Percentiles rank a stretch among this genome's conserved stretches.
These are phyloP conservation scores for Drosophila teissieri DNA, from an alignment of 1,140 invertebrate species.

Conservation along the genomic window DNA sequence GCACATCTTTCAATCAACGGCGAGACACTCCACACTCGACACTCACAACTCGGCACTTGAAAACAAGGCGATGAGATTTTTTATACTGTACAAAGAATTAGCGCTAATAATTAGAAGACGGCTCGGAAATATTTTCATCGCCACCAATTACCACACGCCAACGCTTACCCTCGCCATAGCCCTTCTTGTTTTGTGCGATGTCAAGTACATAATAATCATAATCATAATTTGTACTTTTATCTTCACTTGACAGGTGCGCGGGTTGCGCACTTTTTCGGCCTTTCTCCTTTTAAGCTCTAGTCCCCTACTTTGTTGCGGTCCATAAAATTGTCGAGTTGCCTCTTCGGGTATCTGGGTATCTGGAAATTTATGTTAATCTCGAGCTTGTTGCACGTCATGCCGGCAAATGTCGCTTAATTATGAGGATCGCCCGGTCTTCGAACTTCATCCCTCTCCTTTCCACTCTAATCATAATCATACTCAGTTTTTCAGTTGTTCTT, in stretches of 20 bases:
- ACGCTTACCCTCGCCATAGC: slow-evolving; percentile 49
- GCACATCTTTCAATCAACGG: slow-evolving; percentile 80
- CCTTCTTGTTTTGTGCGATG: slow-evolving; percentile 51
- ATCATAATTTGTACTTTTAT: slow-evolving; percentile 70
- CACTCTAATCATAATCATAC: slow-evolving; percentile 64
- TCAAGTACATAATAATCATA: slow-evolving; percentile 77
- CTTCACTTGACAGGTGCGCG: slow-evolving; percentile 63
- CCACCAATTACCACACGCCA: slow-evolving; percentile 78
- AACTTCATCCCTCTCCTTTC: slow-evolving; percentile 1
- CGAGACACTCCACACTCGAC: slow-evolving; percentile 28
- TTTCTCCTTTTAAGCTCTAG: not conserved
- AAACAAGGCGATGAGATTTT: slow-evolving; percentile 42
- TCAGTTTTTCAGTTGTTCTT: slow-evolving; percentile 34
- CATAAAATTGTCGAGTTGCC: slow-evolving; percentile 61
- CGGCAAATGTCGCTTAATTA: slow-evolving; percentile 81
- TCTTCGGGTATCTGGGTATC: slow-evolving; percentile 27
- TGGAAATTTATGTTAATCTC: slow-evolving; percentile 78
- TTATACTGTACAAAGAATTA: slow-evolving; percentile 62
- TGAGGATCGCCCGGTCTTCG: slow-evolving; percentile 43
- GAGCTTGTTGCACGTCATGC: slow-evolving; percentile 77
- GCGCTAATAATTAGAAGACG: slow-evolving; percentile 75
- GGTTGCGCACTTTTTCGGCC: slow-evolving; percentile 40
- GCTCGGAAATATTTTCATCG: slow-evolving; percentile 50
- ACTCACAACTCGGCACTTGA: slow-evolving; percentile 29
- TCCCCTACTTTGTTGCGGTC: slow-evolving; percentile 51